Evolutionary conservation across 1,140 invertebrate genomes (phyloP), one percentile per base, ranked within the genome.

Genomic region (Neodiprion fabricii): DNA sequence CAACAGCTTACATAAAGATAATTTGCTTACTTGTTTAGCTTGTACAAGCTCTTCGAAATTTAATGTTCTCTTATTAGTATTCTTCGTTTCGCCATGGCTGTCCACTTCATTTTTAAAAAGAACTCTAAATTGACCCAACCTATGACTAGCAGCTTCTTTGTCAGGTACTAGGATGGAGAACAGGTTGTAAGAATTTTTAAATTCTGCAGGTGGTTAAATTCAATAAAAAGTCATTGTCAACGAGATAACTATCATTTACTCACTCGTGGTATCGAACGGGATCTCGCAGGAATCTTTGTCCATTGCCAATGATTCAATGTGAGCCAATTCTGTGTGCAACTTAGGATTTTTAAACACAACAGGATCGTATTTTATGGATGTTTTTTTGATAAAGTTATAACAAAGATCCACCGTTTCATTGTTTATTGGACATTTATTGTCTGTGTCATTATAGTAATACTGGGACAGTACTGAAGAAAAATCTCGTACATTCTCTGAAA

Each of bases 261-360:
- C n/a, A 61, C 53, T 61, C 11, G 53, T 61, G 53, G 53, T 14
- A 61, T 61, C 53, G 0, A 14, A 14, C 53, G 53, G 53, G 9
- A 61, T 9, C n/a, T 14, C 0, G n/a, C 11, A 61, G 11, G 53
- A 12, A 8, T 82, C 61, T 8, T 72, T 70, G 14, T 81, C 76
- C 47, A 85, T 71, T 68, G 81, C 81, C 40, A 83, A 68, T 9
- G 72, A 74, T 70, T 83, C 76, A 3, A 85, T 21, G 28, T 74
- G 77, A 66, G 67, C 49, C 23, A 77, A 14, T 71, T 79, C 67
- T 49, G 49, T 48, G 40, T 73, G n/a, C 12, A 79, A 50, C 40
- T 75, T 78, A 5, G 82, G 82, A 82, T 82, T 81, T 9, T 61
- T 40, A 67, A 79, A 79, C 2, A 71, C 7, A 14, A 14, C 23